Evolutionary conservation across 2,113 vertebrate species (phyloP), one percentile per base, ranked within the genome.

Genomic region (Conger conger): DNA sequence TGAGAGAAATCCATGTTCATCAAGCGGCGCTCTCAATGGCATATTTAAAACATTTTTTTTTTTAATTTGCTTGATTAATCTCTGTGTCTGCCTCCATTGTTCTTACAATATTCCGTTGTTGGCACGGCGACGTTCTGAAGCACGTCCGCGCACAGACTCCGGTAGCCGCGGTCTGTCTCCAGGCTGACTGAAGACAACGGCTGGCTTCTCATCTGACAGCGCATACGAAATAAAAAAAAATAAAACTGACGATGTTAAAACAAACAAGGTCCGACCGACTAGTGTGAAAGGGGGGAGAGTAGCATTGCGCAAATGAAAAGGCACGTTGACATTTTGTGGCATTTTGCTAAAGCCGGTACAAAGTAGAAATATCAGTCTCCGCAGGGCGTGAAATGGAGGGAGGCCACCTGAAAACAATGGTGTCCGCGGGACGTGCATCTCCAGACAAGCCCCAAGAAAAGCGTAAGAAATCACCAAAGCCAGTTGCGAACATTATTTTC

Each of bases 291-390:
- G 63, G 35, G 36, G 16, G 35, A 78, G 76, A 78, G 38, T 20
- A 78, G 16, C 76, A 78, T 36, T 78, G 36, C 38, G 38, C 16
- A 35, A 36, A 36, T 38, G 76, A 38, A 37, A 78, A 37, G 76
- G 76, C 76, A 78, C n/a, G 37, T 38, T 78, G 76, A 38, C 76
- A 78, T 78, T 78, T 78, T 78, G 76, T 78, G 76, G 38, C 76
- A 78, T 78, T 78, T 38, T 38, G 36, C 36, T 78, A 35, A 78
- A 78, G 36, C 76, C 20, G 15, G 2, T 38, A 30, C 37, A 16
- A 78, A 38, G 76, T 78, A 38, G 76, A 78, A 38, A 78, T 78
- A 36, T 78, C 35, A 78, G 18, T 37, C 76, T 38, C 6, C 36
- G 35, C 20, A 15, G 4, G 76, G 76, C 23, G 36, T 23, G 16